Conservation (phyloP, 2,888 invertebrate genomes). For the Euplexia lucipara region DNA sequence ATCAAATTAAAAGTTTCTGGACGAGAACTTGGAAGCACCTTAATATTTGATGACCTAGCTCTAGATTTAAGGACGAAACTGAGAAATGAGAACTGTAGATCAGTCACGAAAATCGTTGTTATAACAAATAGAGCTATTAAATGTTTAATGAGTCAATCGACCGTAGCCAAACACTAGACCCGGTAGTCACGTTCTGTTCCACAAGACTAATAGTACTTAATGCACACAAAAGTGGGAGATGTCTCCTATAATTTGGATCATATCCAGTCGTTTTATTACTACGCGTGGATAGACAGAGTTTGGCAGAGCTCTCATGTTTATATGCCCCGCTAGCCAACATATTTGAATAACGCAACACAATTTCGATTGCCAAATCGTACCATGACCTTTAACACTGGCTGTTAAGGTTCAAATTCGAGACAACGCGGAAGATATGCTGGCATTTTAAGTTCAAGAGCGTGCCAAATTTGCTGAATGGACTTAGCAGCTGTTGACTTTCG, state of each 20-base stretch:
- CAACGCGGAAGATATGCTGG: conserved; percentile 37
- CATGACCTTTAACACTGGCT: conserved; percentile 52
- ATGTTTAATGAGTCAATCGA: background rate
- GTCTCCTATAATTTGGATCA: conserved; percentile 72
- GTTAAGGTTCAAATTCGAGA: conserved; percentile 64
- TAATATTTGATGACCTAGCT: conserved; percentile 8
- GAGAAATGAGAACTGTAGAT: background rate
- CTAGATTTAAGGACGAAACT: background rate
- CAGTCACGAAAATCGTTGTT: background rate
- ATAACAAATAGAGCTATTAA: background rate
- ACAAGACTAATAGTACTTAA: conserved; percentile 26
- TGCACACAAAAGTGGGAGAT: conserved; percentile 66
- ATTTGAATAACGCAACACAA: conserved; percentile 58
- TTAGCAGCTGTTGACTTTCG: conserved; percentile 66
- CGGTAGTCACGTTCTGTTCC: background rate
- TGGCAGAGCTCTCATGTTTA: conserved; percentile 75
- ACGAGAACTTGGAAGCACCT: conserved; percentile 10
- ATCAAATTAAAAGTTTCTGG: conserved; percentile 43
- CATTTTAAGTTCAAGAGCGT: conserved; percentile 62
- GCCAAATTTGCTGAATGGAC: conserved; percentile 71
- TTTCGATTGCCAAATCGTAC: conserved; percentile 43
- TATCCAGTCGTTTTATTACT: conserved; percentile 76
- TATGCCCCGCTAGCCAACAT: conserved; percentile 67
- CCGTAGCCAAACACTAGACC: background rate
- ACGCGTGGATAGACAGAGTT: conserved; percentile 72